phyloP scores from a whole-genome alignment of 2,113 vertebrate species.

The Hydrolagus affinis region DNA sequence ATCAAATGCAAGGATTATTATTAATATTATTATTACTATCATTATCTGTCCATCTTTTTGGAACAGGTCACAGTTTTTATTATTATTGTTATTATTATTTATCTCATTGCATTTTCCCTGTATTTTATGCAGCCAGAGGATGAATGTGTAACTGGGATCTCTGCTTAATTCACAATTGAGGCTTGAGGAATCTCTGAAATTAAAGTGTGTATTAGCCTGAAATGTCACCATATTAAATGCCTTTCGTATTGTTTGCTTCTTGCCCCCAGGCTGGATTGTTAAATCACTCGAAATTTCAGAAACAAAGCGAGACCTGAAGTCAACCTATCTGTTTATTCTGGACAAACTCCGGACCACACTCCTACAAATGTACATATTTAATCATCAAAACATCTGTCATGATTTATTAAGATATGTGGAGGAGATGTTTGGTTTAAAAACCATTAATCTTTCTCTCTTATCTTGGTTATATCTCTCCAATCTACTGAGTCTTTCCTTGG shows the following conservation, averaged over 20 bases:
- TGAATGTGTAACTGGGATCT: no score
- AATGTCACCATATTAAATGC: background rate
- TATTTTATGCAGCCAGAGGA: no score
- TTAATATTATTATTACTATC: no score
- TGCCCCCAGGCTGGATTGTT: background rate
- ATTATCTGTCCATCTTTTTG: no score
- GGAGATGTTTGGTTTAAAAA: background rate
- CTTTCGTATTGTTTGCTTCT: background rate
- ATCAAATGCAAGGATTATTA: no score
- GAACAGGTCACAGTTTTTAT: no score
- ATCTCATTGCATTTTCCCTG: no score
- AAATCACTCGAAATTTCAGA: background rate
- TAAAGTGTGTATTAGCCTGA: no score
- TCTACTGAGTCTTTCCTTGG: background rate
- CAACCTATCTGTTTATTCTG: background rate
- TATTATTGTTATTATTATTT: no score
- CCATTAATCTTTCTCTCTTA: background rate
- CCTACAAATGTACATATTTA: slow-evolving; percentile 4
- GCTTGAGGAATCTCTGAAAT: no score
- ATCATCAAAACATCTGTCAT: background rate
- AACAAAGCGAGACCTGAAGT: background rate
- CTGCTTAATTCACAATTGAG: no score
- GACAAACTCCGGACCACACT: background rate
- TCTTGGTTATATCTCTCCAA: background rate
- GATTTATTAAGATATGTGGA: background rate